Evolutionary conservation across 1,140 invertebrate species (phyloP), one percentile per base, ranked within the genome.

Genomic region (Zelostemma sp.): DNA sequence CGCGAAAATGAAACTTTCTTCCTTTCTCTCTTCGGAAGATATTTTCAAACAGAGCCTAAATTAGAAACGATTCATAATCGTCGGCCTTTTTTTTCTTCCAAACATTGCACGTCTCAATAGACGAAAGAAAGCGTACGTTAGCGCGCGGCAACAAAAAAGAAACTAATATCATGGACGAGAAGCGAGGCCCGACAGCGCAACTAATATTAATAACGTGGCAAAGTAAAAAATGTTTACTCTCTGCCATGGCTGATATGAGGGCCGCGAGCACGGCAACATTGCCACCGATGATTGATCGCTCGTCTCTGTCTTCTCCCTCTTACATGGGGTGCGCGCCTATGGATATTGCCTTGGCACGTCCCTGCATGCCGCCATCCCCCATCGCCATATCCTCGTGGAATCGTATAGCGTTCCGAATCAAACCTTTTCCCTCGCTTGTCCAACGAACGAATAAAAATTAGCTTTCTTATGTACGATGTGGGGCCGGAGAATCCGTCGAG

Each of bases 181-280:
- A 54, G 62, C 57, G 67, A 70, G 73, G 58, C 59, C 60, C 59
- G 74, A 74, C 62, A 70, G 72, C 70, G 75, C 74, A 77, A 80
- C 75, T 77, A 80, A 84, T 83, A 81, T 81, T 81, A 79, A 80
- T 80, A 85, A 85, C 82, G 69, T 79, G 77, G 75, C 78, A 78
- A 80, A 82, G 73, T 82, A 79, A 80, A 80, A 80, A 82, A 84
- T 85, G 80, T 85, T 84, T 85, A 85, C 82, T 82, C 77, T 83
- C 79, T 81, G 80, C 80, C 79, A 80, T 66, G 76, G 78, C 76
- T 79, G 83, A 84, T 85, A 84, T 81, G 80, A 84, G 83, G 82
- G 80, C 80, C 77, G 75, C 77, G 78, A 80, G 80, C 77, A 72
- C 79, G 77, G 82, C 81, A 81, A 79, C 80, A 72, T 76, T 80